Evolutionary conservation across 2,797 vertebrate species (phyloP).

Genomic region (Florisuga fusca): DNA sequence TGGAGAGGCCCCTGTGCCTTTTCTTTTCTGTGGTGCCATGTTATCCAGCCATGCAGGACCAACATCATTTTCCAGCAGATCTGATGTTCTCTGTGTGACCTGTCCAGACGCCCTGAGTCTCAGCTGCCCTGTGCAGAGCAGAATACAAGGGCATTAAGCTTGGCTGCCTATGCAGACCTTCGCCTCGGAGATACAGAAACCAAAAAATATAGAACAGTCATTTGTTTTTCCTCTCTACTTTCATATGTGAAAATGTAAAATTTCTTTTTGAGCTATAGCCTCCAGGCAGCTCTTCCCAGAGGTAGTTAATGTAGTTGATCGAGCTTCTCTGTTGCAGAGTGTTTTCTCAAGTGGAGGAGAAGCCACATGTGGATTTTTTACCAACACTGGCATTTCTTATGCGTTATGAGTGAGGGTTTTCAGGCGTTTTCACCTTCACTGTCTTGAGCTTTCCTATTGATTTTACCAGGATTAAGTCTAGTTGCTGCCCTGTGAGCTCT

Average conservation of each 20-base stretch:
- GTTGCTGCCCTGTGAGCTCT: neutral
- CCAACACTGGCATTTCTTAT: neutral
- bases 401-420: neutral
- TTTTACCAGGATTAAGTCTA: neutral
- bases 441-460: neutral
- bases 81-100: neutral
- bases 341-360: neutral
- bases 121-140: neutral
- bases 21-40: neutral
- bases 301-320: neutral
- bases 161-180: neutral
- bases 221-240: neutral
- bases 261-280: neutral
- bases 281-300: neutral
- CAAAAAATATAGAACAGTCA: neutral
- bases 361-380: neutral
- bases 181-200: neutral
- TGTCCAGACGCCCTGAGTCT: neutral
- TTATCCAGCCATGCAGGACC: neutral
- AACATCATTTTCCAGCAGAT: neutral
- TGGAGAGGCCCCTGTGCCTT: neutral
- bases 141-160: neutral
- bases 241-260: neutral
- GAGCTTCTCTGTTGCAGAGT: neutral
- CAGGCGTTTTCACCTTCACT: neutral